Conservation (phyloP, 2,888 invertebrate species). For the Timema podura region DNA sequence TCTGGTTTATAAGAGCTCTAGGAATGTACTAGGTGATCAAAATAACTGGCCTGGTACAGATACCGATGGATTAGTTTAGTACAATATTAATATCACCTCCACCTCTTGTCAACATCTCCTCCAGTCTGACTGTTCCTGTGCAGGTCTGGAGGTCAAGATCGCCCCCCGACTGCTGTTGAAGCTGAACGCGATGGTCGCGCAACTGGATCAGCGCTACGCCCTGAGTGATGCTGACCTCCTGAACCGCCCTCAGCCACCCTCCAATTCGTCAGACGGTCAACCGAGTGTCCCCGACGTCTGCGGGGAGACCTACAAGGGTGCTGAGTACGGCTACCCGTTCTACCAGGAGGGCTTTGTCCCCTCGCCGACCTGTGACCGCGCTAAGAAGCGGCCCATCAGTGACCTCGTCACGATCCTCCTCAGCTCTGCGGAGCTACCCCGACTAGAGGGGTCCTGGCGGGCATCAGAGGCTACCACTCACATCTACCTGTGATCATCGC, state of each 20-base stretch:
- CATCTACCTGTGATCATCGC: constrained; percentile 26
- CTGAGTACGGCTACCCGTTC: constrained; percentile 29
- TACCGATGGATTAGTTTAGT: no score
- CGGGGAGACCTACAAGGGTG: constrained; percentile 25
- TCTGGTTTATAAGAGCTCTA: no score
- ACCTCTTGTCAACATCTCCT: no score
- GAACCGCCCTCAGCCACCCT: neutral
- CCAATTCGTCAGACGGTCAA: neutral
- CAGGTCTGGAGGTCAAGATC: constrained; percentile 15
- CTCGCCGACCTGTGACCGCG: constrained; percentile 17
- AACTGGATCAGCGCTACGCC: constrained; percentile 27
- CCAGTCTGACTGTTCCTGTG: neutral
- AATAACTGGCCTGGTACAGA: no score
- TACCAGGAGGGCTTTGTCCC: constrained; percentile 31
- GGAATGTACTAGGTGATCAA: no score
- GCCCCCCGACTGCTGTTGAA: constrained; percentile 25
- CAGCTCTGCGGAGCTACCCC: constrained; percentile 11
- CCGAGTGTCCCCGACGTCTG: constrained; percentile 25
- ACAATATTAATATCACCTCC: no score
- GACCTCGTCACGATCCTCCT: constrained; percentile 27
- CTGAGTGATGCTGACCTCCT: constrained; percentile 23
- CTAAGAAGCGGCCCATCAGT: constrained; percentile 26
- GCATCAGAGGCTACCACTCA: constrained; percentile 26
- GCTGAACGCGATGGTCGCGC: constrained; percentile 27
- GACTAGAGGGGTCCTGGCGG: constrained; percentile 25